These are phyloP conservation scores for Periphyllus acericola DNA, from an alignment of 2,888 invertebrate species.

Conservation along the genomic window DNA sequence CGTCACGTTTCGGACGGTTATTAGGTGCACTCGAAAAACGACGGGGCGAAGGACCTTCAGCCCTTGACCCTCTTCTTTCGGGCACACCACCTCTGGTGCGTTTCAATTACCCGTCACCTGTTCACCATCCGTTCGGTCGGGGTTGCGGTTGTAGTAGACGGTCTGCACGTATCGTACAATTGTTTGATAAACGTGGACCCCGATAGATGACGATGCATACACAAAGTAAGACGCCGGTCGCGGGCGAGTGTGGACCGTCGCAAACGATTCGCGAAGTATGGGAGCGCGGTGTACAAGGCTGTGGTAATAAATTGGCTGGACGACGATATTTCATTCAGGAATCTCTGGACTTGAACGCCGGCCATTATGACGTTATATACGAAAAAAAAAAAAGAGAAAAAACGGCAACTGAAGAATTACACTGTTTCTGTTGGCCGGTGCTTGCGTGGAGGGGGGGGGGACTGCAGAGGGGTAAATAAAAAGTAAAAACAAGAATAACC, in stretches of 20 bases:
- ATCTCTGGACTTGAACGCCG: slow-evolving; percentile 55
- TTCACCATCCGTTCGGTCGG: background rate
- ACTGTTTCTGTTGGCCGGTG: background rate
- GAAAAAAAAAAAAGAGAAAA: background rate
- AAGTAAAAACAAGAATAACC: slow-evolving; percentile 42
- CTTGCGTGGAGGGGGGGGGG: background rate
- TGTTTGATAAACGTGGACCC: too few relatives aligned
- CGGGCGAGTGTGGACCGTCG: background rate
- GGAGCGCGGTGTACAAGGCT: too few relatives aligned
- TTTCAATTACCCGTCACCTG: too few relatives aligned
- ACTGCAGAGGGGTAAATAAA: background rate
- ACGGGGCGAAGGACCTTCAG: too few relatives aligned
- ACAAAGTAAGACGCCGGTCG: too few relatives aligned
- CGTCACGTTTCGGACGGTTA: too few relatives aligned
- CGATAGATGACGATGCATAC: too few relatives aligned
- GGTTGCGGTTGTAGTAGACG: background rate
- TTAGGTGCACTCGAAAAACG: too few relatives aligned
- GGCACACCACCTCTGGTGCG: too few relatives aligned
- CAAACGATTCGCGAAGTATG: background rate
- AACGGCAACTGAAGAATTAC: slow-evolving; percentile 40
- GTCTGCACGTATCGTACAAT: too few relatives aligned
- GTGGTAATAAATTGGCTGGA: slow-evolving; percentile 39
- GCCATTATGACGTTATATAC: slow-evolving; percentile 35
- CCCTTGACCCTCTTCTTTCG: too few relatives aligned
- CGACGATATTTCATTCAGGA: slow-evolving; percentile 45